Evolutionary conservation across 2,113 vertebrate genomes (phyloP), one percentile per base, ranked within the genome.

Genomic region (Cariama cristata): DNA sequence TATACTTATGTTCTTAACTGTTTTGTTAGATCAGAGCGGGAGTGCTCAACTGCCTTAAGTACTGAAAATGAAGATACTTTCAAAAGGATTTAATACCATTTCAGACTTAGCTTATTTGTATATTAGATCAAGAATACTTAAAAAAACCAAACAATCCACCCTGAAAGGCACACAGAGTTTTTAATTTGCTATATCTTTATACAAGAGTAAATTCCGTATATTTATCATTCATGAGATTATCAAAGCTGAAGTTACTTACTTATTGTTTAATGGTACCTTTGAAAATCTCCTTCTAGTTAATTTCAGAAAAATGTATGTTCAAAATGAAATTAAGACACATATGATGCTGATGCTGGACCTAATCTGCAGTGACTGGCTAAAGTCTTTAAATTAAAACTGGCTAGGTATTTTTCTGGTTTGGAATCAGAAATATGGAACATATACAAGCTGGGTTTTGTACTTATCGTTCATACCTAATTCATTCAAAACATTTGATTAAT

Each of bases 1-100:
- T 53, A 53, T 89, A 82, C 94, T 95, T 96, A 94, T 89, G 62
- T 91, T 92, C 94, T 97, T 96, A 97, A 72, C 66, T 89, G 30
- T 92, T 91, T 91, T 96, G 76, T 92, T 93, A 89, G 68, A 94
- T 80, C 47, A 86, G 94, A 89, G 71, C 84, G 67, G 56, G 71
- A 90, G 86, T 59, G 49, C 72, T 96, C 79, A 81, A 40, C 69
- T 84, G 64, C 91, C 92, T 97, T 75, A 75, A 93, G 79, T 79
- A 75, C 15, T 91, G 72, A 94, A 93, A 95, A 83, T 72, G 40
- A 96, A 95, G 63, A 93, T 92, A 49, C 33, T 93, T 95, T 95
- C 69, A 69, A 83, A 96, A 85, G 88, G 68, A 68, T 89, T 96
- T 96, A 87, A 18, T 84, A 72, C 53, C 16, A 2, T 96, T 91